A percentile compares a stretch with the other conserved stretches of the same genome.
These are phyloP conservation scores for Istiophorus platypterus DNA, from an alignment of 2,113 vertebrate genomes.

Conservation along the genomic window DNA sequence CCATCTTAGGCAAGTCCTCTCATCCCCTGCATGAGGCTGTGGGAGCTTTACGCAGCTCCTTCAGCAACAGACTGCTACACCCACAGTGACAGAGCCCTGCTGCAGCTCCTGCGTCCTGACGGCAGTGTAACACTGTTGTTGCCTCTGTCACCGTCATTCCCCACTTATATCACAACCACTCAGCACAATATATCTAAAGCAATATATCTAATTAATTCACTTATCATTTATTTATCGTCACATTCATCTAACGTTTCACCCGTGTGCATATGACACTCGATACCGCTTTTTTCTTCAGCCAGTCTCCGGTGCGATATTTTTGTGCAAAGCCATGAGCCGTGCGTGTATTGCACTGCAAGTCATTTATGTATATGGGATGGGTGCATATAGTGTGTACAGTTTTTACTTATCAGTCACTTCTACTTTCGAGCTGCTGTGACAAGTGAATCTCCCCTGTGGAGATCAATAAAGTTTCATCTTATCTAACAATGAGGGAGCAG, in stretches of 20 bases:
- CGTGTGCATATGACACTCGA: background rate
- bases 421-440: background rate
- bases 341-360: too few relatives aligned
- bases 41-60: background rate
- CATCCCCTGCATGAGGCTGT: background rate
- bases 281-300: too few relatives aligned
- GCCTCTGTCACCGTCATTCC: background rate
- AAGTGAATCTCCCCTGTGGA: background rate
- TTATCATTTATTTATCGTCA: too few relatives aligned
- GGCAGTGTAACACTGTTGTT: background rate
- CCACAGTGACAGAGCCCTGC: too few relatives aligned
- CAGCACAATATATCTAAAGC: background rate
- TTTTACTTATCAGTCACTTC: background rate
- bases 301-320: too few relatives aligned
- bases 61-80: too few relatives aligned
- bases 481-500: slow-evolving; percentile 54
- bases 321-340: too few relatives aligned
- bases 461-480: background rate
- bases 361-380: too few relatives aligned
- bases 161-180: background rate
- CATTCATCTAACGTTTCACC: background rate
- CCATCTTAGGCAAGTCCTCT: background rate
- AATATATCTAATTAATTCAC: too few relatives aligned
- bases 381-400: too few relatives aligned
- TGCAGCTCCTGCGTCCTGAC: too few relatives aligned